These are phyloP conservation scores for Diadegma fenestrale DNA, from an alignment of 2,888 invertebrate species.

Conservation along the genomic window DNA sequence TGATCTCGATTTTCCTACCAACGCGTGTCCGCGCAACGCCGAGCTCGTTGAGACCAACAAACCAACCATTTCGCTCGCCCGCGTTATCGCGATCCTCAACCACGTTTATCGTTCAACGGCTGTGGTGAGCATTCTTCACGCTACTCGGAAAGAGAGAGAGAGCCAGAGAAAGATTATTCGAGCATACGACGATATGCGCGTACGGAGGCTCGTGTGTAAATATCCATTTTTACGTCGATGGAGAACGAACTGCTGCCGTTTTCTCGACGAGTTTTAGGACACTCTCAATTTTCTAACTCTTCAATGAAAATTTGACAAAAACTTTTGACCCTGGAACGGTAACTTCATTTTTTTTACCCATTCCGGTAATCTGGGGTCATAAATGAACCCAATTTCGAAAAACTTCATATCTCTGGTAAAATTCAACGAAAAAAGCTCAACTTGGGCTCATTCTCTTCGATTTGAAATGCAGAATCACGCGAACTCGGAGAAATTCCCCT, in stretches of 20 bases:
- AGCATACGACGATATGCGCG: constrained; percentile 21
- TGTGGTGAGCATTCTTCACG: constrained; percentile 13
- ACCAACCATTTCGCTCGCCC: constrained; percentile 33
- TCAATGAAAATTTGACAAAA: not conserved
- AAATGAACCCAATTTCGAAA: too few relatives aligned
- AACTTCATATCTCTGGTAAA: too few relatives aligned
- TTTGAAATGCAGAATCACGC: too few relatives aligned
- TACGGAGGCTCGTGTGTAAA: constrained; percentile 15
- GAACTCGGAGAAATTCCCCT: too few relatives aligned
- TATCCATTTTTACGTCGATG: not conserved
- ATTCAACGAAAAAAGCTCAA: too few relatives aligned
- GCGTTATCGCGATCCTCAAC: constrained; percentile 55
- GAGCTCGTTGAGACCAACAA: not conserved
- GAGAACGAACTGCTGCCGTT: not conserved
- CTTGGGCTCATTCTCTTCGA: too few relatives aligned
- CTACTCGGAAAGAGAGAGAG: not conserved
- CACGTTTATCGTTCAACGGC: constrained; percentile 43
- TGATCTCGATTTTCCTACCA: constrained; percentile 24
- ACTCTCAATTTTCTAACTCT: not conserved
- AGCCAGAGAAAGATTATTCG: not conserved
- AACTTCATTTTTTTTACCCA: too few relatives aligned
- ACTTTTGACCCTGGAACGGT: too few relatives aligned
- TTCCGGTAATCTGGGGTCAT: too few relatives aligned
- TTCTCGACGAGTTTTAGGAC: not conserved
- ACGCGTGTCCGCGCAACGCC: constrained; percentile 13